Percentiles rank a stretch among this genome's conserved stretches.
Evolutionary conservation across 53 echinoderm and acorn worm species (phyloP).

Genomic region (Apostichopus leukothele): DNA sequence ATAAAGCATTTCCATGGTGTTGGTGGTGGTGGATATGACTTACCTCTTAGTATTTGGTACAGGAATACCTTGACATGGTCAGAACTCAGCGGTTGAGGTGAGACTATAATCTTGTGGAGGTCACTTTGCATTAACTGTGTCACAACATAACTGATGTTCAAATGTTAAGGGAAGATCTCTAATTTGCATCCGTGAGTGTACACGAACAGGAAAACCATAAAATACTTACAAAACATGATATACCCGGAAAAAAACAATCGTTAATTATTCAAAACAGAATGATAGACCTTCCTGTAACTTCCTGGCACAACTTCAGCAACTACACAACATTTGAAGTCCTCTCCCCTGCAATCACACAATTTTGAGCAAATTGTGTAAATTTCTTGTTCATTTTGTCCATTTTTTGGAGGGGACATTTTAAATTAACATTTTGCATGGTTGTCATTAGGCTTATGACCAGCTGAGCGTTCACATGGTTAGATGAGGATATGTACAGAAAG

Average conservation of each 20-base stretch:
- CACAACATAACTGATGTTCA: conserved; percentile 82
- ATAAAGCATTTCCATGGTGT: too few species aligned
- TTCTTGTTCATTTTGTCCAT: too few species aligned
- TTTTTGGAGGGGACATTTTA: too few species aligned
- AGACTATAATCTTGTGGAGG: conserved; percentile 96
- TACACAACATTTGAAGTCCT: too few species aligned
- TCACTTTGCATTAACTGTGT: conserved; percentile 96
- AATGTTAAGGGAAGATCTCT: conserved; percentile 58
- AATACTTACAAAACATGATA: background rate
- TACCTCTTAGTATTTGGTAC: conserved; percentile 98
- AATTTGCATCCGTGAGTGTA: background rate
- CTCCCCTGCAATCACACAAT: too few species aligned
- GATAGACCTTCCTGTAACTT: background rate
- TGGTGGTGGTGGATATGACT: conserved; percentile 4
- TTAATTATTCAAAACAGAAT: too few species aligned
- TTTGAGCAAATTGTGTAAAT: too few species aligned
- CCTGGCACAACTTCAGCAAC: background rate
- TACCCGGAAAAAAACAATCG: background rate
- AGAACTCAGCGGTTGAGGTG: conserved; percentile 96
- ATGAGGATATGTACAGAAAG: too few species aligned
- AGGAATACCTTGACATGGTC: conserved; percentile 99
- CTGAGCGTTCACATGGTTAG: too few species aligned
- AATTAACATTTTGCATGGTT: too few species aligned
- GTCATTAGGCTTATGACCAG: too few species aligned
- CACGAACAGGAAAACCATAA: background rate